Evolutionary conservation across 2,888 invertebrate species (phyloP), one percentile per base, ranked within the genome.

Genomic region (Heteropelma amictum): DNA sequence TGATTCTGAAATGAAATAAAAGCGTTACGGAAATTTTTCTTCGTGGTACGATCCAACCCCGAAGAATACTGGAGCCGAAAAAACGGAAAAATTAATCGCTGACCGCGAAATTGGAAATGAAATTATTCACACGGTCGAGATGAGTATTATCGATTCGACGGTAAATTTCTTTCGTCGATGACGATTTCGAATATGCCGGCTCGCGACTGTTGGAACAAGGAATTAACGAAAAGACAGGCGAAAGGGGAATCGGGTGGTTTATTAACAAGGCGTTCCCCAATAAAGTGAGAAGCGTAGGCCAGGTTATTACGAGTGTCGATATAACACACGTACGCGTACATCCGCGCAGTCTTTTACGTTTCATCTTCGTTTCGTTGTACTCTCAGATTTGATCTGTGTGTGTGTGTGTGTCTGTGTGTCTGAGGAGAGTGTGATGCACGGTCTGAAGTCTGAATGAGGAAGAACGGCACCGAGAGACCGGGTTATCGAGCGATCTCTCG

Each of bases 261-360:
- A 80, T 84, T 84, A 82, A 84, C 82, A 78, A 83, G 83, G 79
- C 81, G 84, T 84, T 82, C 69, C 80, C 79, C 79, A 81, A 82
- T 82, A 81, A 82, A 80, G 72, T 23, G 45, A 61, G 61, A 60
- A 74, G 51, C 68, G 56, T 51, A 53, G 60, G 64, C 53, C 65
- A 53, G 33, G 47, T 67, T 67, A 72, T 67, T 68, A 58, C 47
- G 60, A 61, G 60, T 67, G 60, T 45, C 30, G 42, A 51, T 72
- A 35, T 49, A 38, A 54, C 21, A 42, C 23, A 33, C 28, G 35
- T 14, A 45, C 4, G 26, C 26, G 30, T 8, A 47, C 28, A 58
- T 38, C 42, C 33, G 51, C 42, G 35, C 45, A 65, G 65, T 53
- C 47, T 68, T 38, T 58, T 30, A 21, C 49, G 26, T 49, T 56